Evolutionary conservation across 2,113 vertebrate genomes (phyloP), one percentile per base, ranked within the genome.

Genomic region (Oreochromis niloticus): DNA sequence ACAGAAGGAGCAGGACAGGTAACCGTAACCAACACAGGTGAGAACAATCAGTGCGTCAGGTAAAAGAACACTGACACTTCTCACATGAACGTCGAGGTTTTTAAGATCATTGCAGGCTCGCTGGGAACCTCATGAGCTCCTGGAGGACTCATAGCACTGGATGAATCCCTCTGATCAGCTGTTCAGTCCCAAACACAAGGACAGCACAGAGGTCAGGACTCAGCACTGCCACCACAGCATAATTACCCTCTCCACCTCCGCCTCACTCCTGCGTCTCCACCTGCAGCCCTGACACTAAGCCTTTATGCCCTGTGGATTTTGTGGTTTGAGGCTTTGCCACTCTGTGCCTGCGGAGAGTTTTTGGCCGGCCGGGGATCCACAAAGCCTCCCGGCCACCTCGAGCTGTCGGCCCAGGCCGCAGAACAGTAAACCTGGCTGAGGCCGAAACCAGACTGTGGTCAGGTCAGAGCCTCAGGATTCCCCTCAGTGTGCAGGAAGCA

Each of bases 241-340:
- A 41, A 57, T 57, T 27, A 43, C 22, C 85, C 48, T 61, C 66
- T 82, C 82, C 75, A 30, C 63, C 41, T 81, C 80, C 78, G 41
- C 83, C 87, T 80, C 82, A 80, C 80, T 59, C 56, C 54, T 80
- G 41, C 41, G 19, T 34, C 84, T 81, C 81, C 61, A 86, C 86
- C 87, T 90, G 90, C 6, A 55, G 84, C 66, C 34, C 89, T 22
- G 54, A 90, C 91, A 93, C 93, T 92, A 68, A 55, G 83, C 89
- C 93, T 93, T 87, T 84, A 86, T 94, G 85, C 79, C 87, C 93
- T 90, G 93, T 89, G 91, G 92, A 83, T 59, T 91, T 82, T 93
- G 95, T 90, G 95, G 94, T 87, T 91, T 92, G 87, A 92, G 92
- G 93, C 85, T 94, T 92, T 75, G 90, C 90, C 88, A 59, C 87